phyloP scores from a whole-genome alignment of 2,797 vertebrate genomes.

The Pseudomugil tenellus region DNA sequence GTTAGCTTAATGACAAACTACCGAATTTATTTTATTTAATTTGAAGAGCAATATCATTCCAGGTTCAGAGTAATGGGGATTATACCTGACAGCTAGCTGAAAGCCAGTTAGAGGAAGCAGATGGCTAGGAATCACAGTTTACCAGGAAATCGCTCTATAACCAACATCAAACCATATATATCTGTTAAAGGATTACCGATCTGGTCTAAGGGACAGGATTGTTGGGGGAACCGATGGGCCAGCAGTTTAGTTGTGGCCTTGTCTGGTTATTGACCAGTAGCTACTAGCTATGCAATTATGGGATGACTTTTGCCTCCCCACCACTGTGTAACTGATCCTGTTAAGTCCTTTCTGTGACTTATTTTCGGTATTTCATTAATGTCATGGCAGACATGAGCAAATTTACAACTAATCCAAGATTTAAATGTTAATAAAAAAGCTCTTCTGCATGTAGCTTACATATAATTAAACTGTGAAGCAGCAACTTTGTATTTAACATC shows the following conservation, averaged over 20 bases:
- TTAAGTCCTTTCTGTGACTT: neutral
- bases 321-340: neutral
- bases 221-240: neutral
- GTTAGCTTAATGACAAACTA: neutral
- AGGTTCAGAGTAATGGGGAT: neutral
- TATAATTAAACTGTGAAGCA: slow-evolving; percentile 6
- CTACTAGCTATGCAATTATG: too few relatives aligned
- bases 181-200: neutral
- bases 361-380: neutral
- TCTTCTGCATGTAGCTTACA: neutral
- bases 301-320: neutral
- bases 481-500: neutral
- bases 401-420: neutral
- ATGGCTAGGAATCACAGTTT: slow-evolving; percentile 28
- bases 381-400: neutral
- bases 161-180: neutral
- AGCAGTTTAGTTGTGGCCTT: too few relatives aligned
- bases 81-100: slow-evolving; percentile 39
- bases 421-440: neutral
- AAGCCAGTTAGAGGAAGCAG: slow-evolving; percentile 36
- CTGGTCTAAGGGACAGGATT: neutral
- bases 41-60: neutral
- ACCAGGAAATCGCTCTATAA: slow-evolving; percentile 10
- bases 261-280: neutral
- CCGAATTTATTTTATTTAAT: neutral